Base-by-base conservation (phyloP, 2,888 invertebrate species). In the Hypselothyrea guttata region DNA sequence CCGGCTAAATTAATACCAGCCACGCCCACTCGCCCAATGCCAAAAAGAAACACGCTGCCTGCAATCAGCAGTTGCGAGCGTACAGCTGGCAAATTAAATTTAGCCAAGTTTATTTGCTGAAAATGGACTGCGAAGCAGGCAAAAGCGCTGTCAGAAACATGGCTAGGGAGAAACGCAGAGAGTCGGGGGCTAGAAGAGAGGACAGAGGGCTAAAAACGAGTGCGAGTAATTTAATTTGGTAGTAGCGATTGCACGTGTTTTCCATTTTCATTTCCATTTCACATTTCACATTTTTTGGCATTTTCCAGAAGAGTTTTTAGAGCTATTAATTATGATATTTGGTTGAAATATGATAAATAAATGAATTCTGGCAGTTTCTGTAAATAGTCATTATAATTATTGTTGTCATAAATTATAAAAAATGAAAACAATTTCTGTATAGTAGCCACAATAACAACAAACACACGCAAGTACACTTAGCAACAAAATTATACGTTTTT, bases 331-430 rank as follows among this genome's bases (percentile, higher is more conserved):
- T 66, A 38, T 37, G 16, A 49, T 53, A 45, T 33, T 46, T 41
- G 13, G 12, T 33, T 33, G 30, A 27, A 11, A 41, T 8, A 9
- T 40, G 16, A 11, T 11, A 18, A 9, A 16, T n/a, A 22, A 41
- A 27, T 18, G 11, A 12, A n/a, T 28, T 28, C 47, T 47, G 41
- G n/a, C 31, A 12, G 30, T 15, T 45, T 34, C 18, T 81, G 82
- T 84, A 81, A 78, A 78, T 78, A 78, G 84, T 78, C 84, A 81
- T 59, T 76, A 71, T 84, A 84, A 71, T 81, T 84, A 71, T 70
- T 84, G 65, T 64, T 30, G n/a, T n/a, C n/a, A n/a, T n/a, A n/a
- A n/a, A n/a, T n/a, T n/a, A n/a, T n/a, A n/a, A n/a, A n/a, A n/a
- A n/a, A 27, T 13, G 30, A 30, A 59, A 18, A 27, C 71, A 33